Conservation (phyloP, 2,888 invertebrate species). For the Yponomeuta evonymella region DNA sequence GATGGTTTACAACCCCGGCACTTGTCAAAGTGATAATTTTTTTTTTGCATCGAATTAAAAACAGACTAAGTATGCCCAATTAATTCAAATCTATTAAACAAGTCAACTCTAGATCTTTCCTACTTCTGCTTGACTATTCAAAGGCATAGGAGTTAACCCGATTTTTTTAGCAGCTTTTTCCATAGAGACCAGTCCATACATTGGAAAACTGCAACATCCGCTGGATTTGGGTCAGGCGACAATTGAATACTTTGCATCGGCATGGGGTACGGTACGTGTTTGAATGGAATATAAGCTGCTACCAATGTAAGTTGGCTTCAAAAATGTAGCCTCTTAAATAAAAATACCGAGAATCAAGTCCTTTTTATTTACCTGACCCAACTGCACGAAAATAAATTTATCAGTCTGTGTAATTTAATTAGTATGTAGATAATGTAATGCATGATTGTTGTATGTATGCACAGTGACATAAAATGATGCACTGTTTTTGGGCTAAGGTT, state of each 20-base stretch:
- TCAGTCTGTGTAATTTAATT: neutral
- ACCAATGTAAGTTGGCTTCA: too few species aligned
- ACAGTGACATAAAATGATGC: too few species aligned
- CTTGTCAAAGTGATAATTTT: too few species aligned
- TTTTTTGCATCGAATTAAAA: too few species aligned
- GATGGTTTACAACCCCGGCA: too few species aligned
- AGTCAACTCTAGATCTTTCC: slow-evolving; percentile 30
- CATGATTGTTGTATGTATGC: too few species aligned
- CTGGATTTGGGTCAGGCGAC: slow-evolving; percentile 69
- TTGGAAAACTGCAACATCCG: slow-evolving; percentile 55
- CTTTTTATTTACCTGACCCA: neutral
- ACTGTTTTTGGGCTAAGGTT: too few species aligned
- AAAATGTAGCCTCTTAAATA: neutral
- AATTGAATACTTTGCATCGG: slow-evolving; percentile 37
- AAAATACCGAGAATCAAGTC: neutral
- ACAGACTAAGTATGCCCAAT: too few species aligned
- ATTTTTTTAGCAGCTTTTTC: slow-evolving; percentile 50
- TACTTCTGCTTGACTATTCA: slow-evolving; percentile 24
- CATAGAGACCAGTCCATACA: slow-evolving; percentile 27
- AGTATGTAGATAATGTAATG: neutral
- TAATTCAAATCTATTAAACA: neutral
- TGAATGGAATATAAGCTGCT: slow-evolving; percentile 13
- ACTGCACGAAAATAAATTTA: neutral
- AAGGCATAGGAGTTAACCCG: slow-evolving; percentile 49
- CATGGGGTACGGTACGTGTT: slow-evolving; percentile 22